Percentiles rank a stretch among this genome's conserved stretches.
phyloP scores from a whole-genome alignment of 1,140 invertebrate species.

The Ostrea denselamellosa region DNA sequence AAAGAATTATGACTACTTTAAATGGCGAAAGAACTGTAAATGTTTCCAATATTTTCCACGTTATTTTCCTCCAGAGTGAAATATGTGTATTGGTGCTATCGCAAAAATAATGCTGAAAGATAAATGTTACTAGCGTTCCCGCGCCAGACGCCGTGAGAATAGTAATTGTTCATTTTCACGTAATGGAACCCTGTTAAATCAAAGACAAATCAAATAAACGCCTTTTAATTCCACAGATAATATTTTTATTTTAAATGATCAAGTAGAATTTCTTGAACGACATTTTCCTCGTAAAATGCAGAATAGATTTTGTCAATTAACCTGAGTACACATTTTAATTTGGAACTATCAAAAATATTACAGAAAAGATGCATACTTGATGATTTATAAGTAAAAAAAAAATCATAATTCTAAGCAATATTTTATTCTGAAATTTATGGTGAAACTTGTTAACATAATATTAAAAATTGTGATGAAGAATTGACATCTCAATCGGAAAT shows the following conservation, averaged over 20 bases:
- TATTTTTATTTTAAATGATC: conserved; percentile 10
- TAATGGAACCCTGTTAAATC: conserved; percentile 16
- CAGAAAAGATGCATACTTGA: neutral
- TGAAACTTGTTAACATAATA: neutral
- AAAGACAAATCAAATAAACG: conserved; percentile 29
- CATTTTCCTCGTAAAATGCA: too few relatives aligned
- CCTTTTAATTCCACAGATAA: neutral
- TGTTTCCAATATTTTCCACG: conserved; percentile 33
- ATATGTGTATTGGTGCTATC: conserved; percentile 41
- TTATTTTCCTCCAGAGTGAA: conserved; percentile 48
- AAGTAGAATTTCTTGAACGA: neutral
- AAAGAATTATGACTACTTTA: conserved; percentile 43
- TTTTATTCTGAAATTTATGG: neutral
- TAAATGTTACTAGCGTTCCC: conserved; percentile 26
- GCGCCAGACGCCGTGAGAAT: neutral
- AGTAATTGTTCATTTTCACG: conserved; percentile 16
- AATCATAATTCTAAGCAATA: neutral
- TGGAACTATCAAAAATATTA: too few relatives aligned
- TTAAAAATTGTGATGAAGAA: neutral
- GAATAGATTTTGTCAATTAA: too few relatives aligned
- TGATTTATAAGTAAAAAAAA: neutral
- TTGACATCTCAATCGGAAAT: neutral
- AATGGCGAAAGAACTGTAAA: conserved; percentile 47
- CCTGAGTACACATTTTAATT: too few relatives aligned
- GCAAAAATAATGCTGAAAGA: conserved; percentile 43